A percentile compares a stretch with the other conserved stretches of the same genome.
Evolutionary conservation across 2,113 vertebrate species (phyloP).

Genomic region (Sterna hirundo): DNA sequence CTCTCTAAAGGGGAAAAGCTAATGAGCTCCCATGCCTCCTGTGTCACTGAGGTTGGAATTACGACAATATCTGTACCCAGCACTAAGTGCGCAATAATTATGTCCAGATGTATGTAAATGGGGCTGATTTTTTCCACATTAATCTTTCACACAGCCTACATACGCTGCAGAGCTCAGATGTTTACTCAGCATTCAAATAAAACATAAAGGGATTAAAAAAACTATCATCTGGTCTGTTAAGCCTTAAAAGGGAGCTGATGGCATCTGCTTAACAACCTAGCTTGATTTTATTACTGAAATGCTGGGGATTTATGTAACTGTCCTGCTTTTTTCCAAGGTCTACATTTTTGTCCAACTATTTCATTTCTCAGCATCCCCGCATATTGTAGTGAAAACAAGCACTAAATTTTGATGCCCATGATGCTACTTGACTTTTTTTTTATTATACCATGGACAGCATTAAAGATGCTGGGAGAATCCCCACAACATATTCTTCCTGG

Average conservation of each 20-base stretch:
- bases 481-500: neutral
- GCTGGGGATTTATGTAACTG: neutral
- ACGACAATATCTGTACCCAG: neutral
- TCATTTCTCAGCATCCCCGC: neutral
- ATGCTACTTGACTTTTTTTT: neutral
- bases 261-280: neutral
- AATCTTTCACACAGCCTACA: neutral
- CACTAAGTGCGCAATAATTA: neutral
- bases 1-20: neutral
- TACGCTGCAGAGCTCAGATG: neutral
- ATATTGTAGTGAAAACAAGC: neutral
- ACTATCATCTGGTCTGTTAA: neutral
- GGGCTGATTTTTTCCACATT: neutral
- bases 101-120: neutral
- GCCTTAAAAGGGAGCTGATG: neutral
- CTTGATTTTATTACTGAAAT: slow-evolving; percentile 13
- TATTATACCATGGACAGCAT: neutral
- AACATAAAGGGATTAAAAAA: neutral
- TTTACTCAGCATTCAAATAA: neutral
- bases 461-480: neutral
- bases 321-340: neutral
- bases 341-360: neutral
- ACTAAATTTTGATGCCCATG: neutral
- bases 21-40: neutral
- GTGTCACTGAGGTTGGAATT: neutral